Conservation (phyloP, 2,888 invertebrate genomes). For the Cotesia congregata region DNA sequence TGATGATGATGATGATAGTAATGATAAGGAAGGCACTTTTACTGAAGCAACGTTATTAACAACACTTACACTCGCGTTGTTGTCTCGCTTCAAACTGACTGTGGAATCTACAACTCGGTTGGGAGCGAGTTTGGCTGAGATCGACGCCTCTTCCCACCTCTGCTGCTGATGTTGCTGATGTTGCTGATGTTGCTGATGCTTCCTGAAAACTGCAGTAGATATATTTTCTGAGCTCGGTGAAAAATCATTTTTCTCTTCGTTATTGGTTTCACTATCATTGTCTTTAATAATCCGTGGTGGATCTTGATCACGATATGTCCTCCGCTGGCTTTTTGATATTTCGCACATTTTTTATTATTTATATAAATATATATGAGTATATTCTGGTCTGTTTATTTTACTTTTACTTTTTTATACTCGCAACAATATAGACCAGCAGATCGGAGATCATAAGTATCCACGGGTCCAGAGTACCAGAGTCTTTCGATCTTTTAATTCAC, state of each 20-base stretch:
- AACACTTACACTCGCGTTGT: constrained; percentile 50
- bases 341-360: constrained; percentile 52
- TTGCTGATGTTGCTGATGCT: constrained; percentile 51
- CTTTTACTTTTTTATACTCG: constrained; percentile 10
- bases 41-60: constrained; percentile 47
- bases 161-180: constrained; percentile 50
- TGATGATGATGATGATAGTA: constrained; percentile 34
- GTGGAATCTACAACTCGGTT: constrained; percentile 42
- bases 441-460: not conserved
- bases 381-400: not conserved
- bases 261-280: constrained; percentile 43
- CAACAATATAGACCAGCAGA: not conserved
- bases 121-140: constrained; percentile 35
- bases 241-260: constrained; percentile 29
- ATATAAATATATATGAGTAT: not conserved
- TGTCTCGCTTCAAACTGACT: constrained; percentile 51
- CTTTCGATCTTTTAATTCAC: not conserved
- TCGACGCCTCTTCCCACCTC: constrained; percentile 51
- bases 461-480: constrained; percentile 3
- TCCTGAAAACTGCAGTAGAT: constrained; percentile 37
- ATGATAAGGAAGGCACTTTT: constrained; percentile 54
- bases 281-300: constrained; percentile 61
- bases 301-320: constrained; percentile 63
- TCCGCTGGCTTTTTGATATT: constrained; percentile 59
- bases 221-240: constrained; percentile 22